These are phyloP conservation scores for Ardeotis arabs DNA, from an alignment of 2,113 vertebrate species.

Conservation along the genomic window DNA sequence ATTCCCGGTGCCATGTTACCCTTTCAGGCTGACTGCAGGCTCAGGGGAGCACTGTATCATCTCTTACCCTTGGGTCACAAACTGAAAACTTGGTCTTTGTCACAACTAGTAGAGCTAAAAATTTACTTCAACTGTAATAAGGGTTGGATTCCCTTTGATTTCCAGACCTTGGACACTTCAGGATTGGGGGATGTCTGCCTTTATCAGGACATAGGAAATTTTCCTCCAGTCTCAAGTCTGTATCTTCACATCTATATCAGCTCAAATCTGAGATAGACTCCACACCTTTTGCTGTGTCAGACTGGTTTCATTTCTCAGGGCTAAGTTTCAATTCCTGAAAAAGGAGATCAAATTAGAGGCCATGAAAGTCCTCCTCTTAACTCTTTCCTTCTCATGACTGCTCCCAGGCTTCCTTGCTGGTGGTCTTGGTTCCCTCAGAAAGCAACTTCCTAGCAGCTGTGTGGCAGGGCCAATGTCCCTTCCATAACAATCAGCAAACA, in stretches of 20 bases:
- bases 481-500: background rate
- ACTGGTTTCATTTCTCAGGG: background rate
- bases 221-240: background rate
- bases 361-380: background rate
- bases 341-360: background rate
- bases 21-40: background rate
- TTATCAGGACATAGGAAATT: background rate
- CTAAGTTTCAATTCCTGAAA: background rate
- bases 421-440: background rate
- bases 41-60: rapidly evolving
- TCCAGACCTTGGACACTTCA: background rate
- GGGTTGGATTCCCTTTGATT: background rate
- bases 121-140: background rate
- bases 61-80: background rate
- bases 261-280: background rate
- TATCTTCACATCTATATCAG: background rate
- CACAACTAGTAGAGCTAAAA: background rate
- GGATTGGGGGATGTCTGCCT: background rate
- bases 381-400: background rate
- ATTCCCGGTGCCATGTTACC: background rate
- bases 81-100: background rate
- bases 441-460: background rate
- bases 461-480: background rate
- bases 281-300: background rate
- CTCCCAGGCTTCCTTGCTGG: background rate